These are phyloP conservation scores for Euspilapteryx auroguttella DNA, from an alignment of 2,888 invertebrate genomes.

Conservation along the genomic window DNA sequence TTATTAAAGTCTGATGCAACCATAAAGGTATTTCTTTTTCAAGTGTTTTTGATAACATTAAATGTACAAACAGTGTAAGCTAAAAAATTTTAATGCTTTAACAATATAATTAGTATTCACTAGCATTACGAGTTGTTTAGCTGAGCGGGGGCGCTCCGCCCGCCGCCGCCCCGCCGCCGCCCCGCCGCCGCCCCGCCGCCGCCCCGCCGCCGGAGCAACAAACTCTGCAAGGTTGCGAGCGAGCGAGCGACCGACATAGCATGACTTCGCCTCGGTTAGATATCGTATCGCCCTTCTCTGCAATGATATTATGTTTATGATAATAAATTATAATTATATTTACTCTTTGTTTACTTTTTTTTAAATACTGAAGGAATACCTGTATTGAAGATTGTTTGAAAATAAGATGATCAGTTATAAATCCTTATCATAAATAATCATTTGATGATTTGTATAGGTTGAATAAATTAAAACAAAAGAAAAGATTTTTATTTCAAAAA, in stretches of 20 bases:
- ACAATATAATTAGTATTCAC: background rate
- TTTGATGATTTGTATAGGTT: too few species aligned
- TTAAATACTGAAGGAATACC: too few species aligned
- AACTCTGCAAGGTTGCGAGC: slow-evolving; percentile 56
- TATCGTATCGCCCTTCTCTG: too few species aligned
- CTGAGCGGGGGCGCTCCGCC: slow-evolving; percentile 14
- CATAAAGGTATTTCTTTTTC: too few species aligned
- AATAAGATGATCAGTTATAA: too few species aligned
- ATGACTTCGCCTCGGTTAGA: slow-evolving; percentile 44
- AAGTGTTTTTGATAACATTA: too few species aligned
- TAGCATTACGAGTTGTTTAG: slow-evolving; percentile 7
- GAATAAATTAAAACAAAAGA: slow-evolving; percentile 7
- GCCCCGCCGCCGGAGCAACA: slow-evolving; percentile 26
- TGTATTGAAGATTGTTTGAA: too few species aligned
- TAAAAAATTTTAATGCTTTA: too few species aligned
- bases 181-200: slow-evolving; percentile 9
- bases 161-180: slow-evolving; percentile 8
- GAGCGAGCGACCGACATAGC: slow-evolving; percentile 28
- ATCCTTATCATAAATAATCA: too few species aligned
- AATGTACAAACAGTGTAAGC: too few species aligned
- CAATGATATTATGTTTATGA: background rate
- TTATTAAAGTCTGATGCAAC: too few species aligned
- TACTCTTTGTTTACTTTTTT: slow-evolving; percentile 10
- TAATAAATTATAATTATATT: background rate
- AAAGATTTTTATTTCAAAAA: too few species aligned